Evolutionary conservation across 2,113 vertebrate genomes (phyloP), one percentile per base, ranked within the genome.

Genomic region (Piprites chloris): DNA sequence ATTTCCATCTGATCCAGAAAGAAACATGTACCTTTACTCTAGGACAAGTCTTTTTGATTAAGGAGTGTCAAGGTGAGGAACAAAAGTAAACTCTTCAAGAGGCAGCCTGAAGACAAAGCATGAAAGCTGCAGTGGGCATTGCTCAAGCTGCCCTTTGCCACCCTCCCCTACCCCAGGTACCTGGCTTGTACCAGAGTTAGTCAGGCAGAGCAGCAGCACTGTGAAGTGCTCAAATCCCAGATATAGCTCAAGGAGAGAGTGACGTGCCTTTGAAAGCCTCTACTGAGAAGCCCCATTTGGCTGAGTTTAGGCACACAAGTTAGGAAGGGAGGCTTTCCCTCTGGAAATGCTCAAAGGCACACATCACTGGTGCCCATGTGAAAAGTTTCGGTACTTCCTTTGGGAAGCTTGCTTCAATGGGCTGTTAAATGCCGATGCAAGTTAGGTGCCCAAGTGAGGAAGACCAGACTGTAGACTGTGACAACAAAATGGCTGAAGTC

Each of bases 291-390:
- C 84, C 94, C 79, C 76, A 47, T 22, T 84, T 84, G 76, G 55
- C 74, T 78, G 83, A 59, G 59, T 44, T 89, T 72, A 55, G 94
- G 80, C 32, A 86, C 44, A 67, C 68, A 81, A 80, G 52, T 30
- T 32, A 55, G 80, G 52, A 47, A 44, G 76, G 42, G 52, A 77
- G 52, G 47, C n/a, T 71, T 33, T 94, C 37, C 71, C 85, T 71
- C 72, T 2, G 2, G 89, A 92, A 62, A 9, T 30, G 55, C 79
- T 95, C 90, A 74, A 58, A 93, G 88, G 72, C 78, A 26, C 15
- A 0, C 0, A 3, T 73, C 88, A 90, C 90, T 0, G 0, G 55
- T 75, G 94, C 39, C 68, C 4, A 9, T 0, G 0, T 0, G 0
- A 39, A 66, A 85, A 92, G 52, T 78, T 92, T 66, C 0, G 0